Base-by-base conservation (phyloP, 2,113 vertebrate species). In the Cyprinodon tularosa region DNA sequence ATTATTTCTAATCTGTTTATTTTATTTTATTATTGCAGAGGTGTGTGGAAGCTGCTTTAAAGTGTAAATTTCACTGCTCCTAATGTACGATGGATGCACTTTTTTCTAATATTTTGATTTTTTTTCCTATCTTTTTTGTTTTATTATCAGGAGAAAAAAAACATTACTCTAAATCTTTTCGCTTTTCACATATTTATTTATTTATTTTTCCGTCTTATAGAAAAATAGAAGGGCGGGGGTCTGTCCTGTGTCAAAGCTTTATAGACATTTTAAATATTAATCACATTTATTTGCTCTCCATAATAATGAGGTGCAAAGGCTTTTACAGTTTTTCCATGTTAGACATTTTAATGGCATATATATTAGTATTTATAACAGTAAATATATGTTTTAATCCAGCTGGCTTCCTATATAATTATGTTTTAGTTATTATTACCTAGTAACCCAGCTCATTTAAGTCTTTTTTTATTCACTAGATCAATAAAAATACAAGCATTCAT, bases 41-140 rank as follows among this genome's bases (percentile, higher is more conserved):
- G 12, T 37, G 10, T 9, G 17, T n/a, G 50, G 50, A 57, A 57
- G 2, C 8, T n/a, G 17, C 50, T n/a, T 57, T n/a, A 20, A 10
- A 57, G 50, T 20, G 3, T 57, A 2, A n/a, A 57, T 57, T 6
- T 20, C 20, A 3, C 17, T 40, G 7, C 62, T 67, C 71, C 69
- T 80, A 42, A 66, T 80, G 76, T 72, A 68, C 38, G 74, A 68
- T 57, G 50, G n/a, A n/a, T 57, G 7, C 15, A 57, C n/a, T 53
- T 20, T 53, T 20, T n/a, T 6, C 15, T 57, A n/a, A 1, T 29
- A 1, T 29, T 29, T 29, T 29, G 29, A 29, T 29, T 29, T 29
- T 29, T 29, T 29, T 29, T 29, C 1, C 29, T 29, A 29, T 29
- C n/a, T 29, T 29, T 57, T n/a, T 6, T 57, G 42, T 57, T 20